Conservation (phyloP, 1,140 invertebrate species). For the Megathymus violae region DNA sequence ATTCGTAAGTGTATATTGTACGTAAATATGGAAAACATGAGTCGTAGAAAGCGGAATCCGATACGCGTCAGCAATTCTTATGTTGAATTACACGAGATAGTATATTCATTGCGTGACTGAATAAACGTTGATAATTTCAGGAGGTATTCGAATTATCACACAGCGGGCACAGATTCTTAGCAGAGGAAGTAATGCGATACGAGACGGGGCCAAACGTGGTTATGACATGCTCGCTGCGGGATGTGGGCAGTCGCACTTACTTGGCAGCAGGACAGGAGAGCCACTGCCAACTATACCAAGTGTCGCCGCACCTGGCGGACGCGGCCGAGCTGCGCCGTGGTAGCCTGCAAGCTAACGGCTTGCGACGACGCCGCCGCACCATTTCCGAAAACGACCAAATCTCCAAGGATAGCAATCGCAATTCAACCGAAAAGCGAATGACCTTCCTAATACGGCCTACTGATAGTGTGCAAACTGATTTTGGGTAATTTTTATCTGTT, state of each 20-base stretch:
- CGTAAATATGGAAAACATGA: conserved; percentile 39
- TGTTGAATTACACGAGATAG: too few species aligned
- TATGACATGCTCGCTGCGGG: conserved; percentile 93
- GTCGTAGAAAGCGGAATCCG: conserved; percentile 28
- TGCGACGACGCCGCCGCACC: conserved; percentile 71
- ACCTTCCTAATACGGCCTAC: conserved; percentile 88
- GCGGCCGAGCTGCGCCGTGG: conserved; percentile 76
- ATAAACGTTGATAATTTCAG: conserved; percentile 77
- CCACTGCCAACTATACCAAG: conserved; percentile 94
- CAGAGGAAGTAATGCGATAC: conserved; percentile 93
- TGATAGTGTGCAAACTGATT: conserved; percentile 93
- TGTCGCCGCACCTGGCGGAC: conserved; percentile 88
- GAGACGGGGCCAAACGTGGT: conserved; percentile 95
- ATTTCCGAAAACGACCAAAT: conserved; percentile 77
- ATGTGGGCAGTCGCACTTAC: conserved; percentile 85
- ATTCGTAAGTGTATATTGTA: conserved; percentile 88
- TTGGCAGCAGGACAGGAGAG: conserved; percentile 96
- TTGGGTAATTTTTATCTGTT: conserved; percentile 81
- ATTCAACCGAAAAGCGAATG: conserved; percentile 85
- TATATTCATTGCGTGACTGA: conserved; percentile 20
- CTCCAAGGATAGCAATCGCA: conserved; percentile 76
- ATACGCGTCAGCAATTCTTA: conserved; percentile 60
- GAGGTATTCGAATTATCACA: conserved; percentile 96
- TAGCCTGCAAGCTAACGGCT: conserved; percentile 77
- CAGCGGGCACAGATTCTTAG: conserved; percentile 91